Conservation (phyloP, 2,888 invertebrate genomes). For the Siphlonurus alternatus region DNA sequence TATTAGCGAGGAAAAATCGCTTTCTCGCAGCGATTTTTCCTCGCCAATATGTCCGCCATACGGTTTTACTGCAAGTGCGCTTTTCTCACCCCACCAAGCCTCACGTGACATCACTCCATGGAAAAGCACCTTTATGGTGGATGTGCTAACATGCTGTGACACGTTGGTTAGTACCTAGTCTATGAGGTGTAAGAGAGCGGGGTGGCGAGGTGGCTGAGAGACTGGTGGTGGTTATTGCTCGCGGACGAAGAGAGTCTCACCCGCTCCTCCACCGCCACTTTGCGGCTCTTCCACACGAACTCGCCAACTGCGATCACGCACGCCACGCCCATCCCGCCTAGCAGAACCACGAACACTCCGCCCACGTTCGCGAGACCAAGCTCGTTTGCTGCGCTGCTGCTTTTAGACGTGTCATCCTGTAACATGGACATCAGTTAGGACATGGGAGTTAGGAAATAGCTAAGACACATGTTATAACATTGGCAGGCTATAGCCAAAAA, state of each 20-base stretch:
- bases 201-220: background rate
- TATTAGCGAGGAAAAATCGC: no score
- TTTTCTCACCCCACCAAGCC: no score
- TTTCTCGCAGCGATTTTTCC: no score
- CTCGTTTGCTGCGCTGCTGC: constrained; percentile 73
- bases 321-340: constrained; percentile 83
- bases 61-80: no score
- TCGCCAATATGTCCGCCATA: no score
- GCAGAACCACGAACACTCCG: constrained; percentile 88
- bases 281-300: constrained; percentile 89
- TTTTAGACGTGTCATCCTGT: constrained; percentile 69
- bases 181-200: constrained; percentile 2
- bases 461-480: background rate
- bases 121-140: no score
- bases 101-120: no score
- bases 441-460: background rate
- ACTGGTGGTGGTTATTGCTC: background rate
- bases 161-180: background rate
- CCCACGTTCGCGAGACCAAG: constrained; percentile 89
- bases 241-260: constrained; percentile 35
- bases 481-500: background rate
- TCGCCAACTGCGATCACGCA: constrained; percentile 88
- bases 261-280: constrained; percentile 81
- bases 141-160: no score
- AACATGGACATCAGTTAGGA: background rate